Evolutionary conservation across 2,113 vertebrate genomes (phyloP).

Genomic region (Budorcas taxicolor): DNA sequence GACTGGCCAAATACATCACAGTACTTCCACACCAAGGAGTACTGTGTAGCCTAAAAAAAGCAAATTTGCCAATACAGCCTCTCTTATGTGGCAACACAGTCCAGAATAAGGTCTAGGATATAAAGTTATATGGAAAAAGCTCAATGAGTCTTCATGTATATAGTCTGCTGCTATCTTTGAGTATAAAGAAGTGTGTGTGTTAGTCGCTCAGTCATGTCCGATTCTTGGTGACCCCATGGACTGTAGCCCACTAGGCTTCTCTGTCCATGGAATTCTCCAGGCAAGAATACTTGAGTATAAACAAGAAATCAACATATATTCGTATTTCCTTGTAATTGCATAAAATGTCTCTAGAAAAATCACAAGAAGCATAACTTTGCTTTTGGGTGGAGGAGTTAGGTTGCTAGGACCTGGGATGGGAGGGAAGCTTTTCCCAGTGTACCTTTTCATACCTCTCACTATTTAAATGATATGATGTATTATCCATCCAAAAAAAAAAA

Average conservation of each 20-base stretch:
- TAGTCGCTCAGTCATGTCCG: not conserved
- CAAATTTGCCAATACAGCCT: not conserved
- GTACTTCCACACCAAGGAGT: not conserved
- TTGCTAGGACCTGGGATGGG: not conserved
- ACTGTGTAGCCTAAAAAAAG: not conserved
- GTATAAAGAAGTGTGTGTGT: not conserved
- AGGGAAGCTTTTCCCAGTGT: not conserved
- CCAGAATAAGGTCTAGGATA: not conserved
- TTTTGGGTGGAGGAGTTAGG: not conserved
- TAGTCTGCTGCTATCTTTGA: not conserved
- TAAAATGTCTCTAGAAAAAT: not conserved
- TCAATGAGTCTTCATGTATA: fast-evolving
- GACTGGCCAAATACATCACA: not conserved
- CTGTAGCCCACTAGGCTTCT: not conserved
- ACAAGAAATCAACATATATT: not conserved
- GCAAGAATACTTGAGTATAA: not conserved
- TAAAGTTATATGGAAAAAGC: not conserved
- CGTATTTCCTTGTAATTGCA: not conserved
- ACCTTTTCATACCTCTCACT: not conserved
- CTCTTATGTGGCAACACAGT: too few species aligned
- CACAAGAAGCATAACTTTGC: not conserved
- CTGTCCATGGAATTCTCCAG: not conserved
- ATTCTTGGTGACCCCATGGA: not conserved
- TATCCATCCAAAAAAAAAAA: not conserved
- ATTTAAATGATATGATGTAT: not conserved